A percentile compares a stretch with the other conserved stretches of the same genome.
Evolutionary conservation across 2,888 invertebrate species (phyloP).

Genomic region (Acanthacorydalis orientalis): DNA sequence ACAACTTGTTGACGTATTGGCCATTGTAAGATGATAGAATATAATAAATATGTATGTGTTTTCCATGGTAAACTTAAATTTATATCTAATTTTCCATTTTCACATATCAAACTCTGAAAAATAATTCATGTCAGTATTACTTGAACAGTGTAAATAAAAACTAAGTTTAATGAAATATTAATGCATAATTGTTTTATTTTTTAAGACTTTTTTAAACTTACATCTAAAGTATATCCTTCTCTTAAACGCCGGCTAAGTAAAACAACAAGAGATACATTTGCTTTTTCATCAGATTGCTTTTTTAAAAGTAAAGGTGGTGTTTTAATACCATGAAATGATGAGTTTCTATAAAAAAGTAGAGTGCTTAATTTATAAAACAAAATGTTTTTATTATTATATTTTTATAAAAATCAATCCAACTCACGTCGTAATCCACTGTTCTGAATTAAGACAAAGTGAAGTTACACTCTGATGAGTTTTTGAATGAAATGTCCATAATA

Average conservation of each 20-base stretch:
- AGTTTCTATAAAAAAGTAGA: constrained; percentile 25
- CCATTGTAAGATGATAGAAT: constrained; percentile 41
- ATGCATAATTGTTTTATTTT: too few relatives aligned
- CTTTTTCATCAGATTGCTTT: constrained; percentile 45
- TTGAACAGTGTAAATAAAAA: too few relatives aligned
- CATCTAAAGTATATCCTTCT: constrained; percentile 57
- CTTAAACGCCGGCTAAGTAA: constrained; percentile 54
- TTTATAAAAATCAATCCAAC: not conserved
- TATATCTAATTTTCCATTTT: constrained; percentile 40
- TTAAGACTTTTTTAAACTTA: constrained; percentile 14
- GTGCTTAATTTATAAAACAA: too few relatives aligned
- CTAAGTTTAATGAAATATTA: too few relatives aligned
- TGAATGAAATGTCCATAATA: constrained; percentile 17
- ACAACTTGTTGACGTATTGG: constrained; percentile 29
- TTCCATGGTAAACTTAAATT: constrained; percentile 54
- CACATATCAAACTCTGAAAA: constrained; percentile 30
- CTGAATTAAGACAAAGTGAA: not conserved
- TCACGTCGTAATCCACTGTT: constrained; percentile 9
- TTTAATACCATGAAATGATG: constrained; percentile 35
- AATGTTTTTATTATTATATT: not conserved
- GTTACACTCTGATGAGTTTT: constrained; percentile 7
- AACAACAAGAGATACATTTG: constrained; percentile 40
- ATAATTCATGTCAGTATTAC: constrained; percentile 2
- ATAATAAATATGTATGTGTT: constrained; percentile 51
- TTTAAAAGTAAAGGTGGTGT: constrained; percentile 38